Conservation (phyloP, 2,888 invertebrate genomes). For the Trichopoda pennipes region DNA sequence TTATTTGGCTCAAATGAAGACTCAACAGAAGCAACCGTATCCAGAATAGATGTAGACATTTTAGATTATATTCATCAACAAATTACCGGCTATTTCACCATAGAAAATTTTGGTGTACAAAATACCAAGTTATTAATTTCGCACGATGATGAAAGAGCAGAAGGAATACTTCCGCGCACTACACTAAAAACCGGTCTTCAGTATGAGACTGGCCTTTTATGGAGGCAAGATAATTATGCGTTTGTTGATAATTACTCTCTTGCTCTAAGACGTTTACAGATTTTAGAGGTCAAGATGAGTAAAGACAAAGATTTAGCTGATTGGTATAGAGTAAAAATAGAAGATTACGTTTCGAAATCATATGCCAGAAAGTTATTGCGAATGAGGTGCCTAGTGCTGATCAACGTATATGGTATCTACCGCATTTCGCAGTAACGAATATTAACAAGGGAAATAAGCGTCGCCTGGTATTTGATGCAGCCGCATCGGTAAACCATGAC, state of each 20-base stretch:
- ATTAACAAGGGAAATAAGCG: no score
- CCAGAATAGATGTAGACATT: slow-evolving; percentile 9
- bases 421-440: no score
- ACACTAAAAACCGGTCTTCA: slow-evolving; percentile 23
- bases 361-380: no score
- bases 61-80: slow-evolving; percentile 38
- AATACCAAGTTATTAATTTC: slow-evolving; percentile 22
- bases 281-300: slow-evolving; percentile 39
- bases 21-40: slow-evolving; percentile 1
- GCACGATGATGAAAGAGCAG: slow-evolving; percentile 32
- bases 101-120: slow-evolving; percentile 46
- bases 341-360: no score
- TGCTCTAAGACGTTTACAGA: slow-evolving; percentile 41
- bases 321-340: no score
- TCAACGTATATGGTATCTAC: no score
- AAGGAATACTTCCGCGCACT: slow-evolving; percentile 34
- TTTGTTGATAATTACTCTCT: slow-evolving; percentile 35
- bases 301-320: slow-evolving; percentile 25
- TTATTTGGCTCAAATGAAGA: neutral
- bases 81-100: slow-evolving; percentile 30
- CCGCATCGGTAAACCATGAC: no score
- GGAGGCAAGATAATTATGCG: slow-evolving; percentile 29
- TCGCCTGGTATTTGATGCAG: no score
- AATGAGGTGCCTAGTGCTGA: no score
- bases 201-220: slow-evolving; percentile 47